Conservation (phyloP, 2,888 invertebrate genomes). For the Ypsolopha sequella region DNA sequence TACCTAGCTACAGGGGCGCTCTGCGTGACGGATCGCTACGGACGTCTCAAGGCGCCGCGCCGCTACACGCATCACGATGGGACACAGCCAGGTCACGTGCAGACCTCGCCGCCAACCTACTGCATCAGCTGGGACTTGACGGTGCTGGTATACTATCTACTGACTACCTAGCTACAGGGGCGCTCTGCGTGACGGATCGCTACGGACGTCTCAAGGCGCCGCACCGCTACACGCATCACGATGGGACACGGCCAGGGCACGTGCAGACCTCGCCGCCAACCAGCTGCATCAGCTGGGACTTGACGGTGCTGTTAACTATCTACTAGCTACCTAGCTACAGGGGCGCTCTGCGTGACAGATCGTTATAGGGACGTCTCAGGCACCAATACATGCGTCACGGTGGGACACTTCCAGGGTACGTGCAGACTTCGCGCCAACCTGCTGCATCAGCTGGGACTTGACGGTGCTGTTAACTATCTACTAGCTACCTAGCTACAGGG, state of each 20-base stretch:
- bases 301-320: slow-evolving; percentile 45
- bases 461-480: no score
- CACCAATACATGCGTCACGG: slow-evolving; percentile 76
- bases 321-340: slow-evolving; percentile 75
- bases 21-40: slow-evolving; percentile 79
- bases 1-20: slow-evolving; percentile 79
- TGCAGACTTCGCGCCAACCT: slow-evolving; percentile 84
- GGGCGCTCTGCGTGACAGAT: slow-evolving; percentile 79
- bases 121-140: slow-evolving; percentile 80
- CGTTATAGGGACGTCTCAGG: slow-evolving; percentile 77
- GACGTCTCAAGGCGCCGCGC: slow-evolving; percentile 76
- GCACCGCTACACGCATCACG: slow-evolving; percentile 77
- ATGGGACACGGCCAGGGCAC: slow-evolving; percentile 82
- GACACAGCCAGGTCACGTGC: slow-evolving; percentile 83
- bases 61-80: slow-evolving; percentile 78
- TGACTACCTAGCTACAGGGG: slow-evolving; percentile 80
- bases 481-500: no score
- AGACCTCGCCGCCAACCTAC: slow-evolving; percentile 81
- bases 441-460: slow-evolving; percentile 80
- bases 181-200: slow-evolving; percentile 78
- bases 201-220: slow-evolving; percentile 78
- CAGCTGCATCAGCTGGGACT: slow-evolving; percentile 82
- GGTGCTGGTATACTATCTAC: slow-evolving; percentile 33
- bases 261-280: slow-evolving; percentile 83
- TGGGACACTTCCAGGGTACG: slow-evolving; percentile 84